phyloP scores from a whole-genome alignment of 2,888 invertebrate genomes.

The Hartigia nigra region DNA sequence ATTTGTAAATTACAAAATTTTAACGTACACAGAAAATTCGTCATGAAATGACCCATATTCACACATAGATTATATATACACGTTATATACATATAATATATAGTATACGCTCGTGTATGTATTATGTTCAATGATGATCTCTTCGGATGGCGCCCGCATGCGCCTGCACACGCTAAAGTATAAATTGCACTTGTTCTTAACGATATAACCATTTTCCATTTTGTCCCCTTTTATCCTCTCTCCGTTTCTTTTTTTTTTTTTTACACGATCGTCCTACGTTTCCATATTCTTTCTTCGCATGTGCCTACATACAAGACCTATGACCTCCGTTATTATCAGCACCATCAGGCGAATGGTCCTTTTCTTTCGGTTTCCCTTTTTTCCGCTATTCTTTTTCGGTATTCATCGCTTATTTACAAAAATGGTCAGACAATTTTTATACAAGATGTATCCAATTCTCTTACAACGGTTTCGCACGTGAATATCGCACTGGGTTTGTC shows the following conservation, averaged over 20 bases:
- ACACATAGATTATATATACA: neutral
- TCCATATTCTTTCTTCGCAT: neutral
- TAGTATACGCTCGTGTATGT: conserved; percentile 1
- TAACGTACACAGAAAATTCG: neutral
- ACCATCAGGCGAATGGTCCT: neutral
- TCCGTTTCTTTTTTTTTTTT: neutral
- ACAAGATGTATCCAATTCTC: neutral
- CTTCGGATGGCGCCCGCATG: conserved; percentile 7
- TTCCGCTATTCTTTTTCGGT: neutral
- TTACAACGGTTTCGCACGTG: neutral
- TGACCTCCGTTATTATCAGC: neutral
- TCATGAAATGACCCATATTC: conserved; percentile 1
- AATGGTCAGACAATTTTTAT: neutral
- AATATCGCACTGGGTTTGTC: neutral
- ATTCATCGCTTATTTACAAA: neutral
- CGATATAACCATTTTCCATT: neutral
- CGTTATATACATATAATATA: conserved; percentile 1
- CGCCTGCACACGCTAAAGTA: conserved; percentile 10
- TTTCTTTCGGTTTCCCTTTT: neutral
- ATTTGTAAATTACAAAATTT: neutral
- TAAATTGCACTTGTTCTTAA: conserved; percentile 9
- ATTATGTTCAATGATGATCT: neutral
- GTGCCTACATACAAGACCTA: neutral
- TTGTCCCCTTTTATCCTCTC: neutral
- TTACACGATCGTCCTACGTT: neutral